Evolutionary conservation across 2,113 vertebrate genomes (phyloP).

Genomic region (Rostratula benghalensis): DNA sequence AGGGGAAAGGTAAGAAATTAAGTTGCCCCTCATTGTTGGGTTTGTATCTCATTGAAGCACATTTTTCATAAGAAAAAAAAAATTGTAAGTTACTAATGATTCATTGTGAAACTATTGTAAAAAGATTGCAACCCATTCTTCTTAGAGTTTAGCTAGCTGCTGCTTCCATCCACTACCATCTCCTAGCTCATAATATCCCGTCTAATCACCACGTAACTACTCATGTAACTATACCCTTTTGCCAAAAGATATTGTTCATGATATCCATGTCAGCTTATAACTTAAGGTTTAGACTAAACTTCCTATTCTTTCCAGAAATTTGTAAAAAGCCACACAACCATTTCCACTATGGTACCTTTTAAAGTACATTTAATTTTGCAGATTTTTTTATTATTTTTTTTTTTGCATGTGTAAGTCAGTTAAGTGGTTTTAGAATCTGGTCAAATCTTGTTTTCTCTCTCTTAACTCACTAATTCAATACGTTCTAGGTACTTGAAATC

Average conservation of each 20-base stretch:
- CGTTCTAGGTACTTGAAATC: conserved; percentile 90
- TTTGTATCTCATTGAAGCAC: background rate
- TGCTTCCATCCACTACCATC: background rate
- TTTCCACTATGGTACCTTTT: background rate
- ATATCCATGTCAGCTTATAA: background rate
- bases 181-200: background rate
- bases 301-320: conserved; percentile 27
- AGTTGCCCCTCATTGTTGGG: background rate
- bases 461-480: conserved; percentile 34
- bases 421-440: background rate
- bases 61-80: background rate
- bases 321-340: background rate
- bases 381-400: background rate
- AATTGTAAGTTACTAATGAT: background rate
- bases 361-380: background rate
- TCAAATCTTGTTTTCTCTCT: background rate
- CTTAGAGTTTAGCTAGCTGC: background rate
- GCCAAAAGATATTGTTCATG: background rate
- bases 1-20: background rate
- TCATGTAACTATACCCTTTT: background rate
- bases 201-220: background rate
- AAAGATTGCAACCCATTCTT: background rate
- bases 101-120: background rate
- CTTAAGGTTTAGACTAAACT: background rate
- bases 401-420: background rate